These are phyloP conservation scores for Caenorhabditis parvicauda DNA, from an alignment of 2,888 invertebrate genomes.

Conservation along the genomic window DNA sequence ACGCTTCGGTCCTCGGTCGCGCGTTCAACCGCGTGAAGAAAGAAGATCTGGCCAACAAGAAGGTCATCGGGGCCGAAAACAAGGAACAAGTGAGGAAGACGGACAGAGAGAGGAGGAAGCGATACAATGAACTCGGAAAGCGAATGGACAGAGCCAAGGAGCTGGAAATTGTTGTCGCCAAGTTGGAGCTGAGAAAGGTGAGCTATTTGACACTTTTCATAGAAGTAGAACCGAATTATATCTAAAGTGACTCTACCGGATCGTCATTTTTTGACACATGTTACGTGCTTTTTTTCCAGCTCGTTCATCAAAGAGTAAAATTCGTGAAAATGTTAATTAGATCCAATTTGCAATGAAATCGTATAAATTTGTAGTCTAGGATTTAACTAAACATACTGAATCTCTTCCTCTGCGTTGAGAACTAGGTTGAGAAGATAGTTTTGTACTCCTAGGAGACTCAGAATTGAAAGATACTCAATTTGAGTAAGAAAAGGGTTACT, in stretches of 20 bases:
- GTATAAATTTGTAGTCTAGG: too few species aligned
- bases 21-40: slow-evolving; percentile 73
- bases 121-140: slow-evolving; percentile 57
- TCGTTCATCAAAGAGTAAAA: too few species aligned
- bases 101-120: slow-evolving; percentile 41
- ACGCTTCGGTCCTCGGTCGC: slow-evolving; percentile 73
- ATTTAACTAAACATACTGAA: too few species aligned
- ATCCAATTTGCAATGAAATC: too few species aligned
- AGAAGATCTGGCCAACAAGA: slow-evolving; percentile 25
- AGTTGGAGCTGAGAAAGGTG: slow-evolving; percentile 56
- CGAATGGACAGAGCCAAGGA: slow-evolving; percentile 54
- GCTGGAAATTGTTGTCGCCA: slow-evolving; percentile 47
- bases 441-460: too few species aligned
- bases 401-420: too few species aligned
- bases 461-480: too few species aligned
- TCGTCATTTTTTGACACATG: too few species aligned
- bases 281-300: too few species aligned
- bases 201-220: slow-evolving; percentile 3
- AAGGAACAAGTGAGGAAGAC: slow-evolving; percentile 42
- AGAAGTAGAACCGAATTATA: too few species aligned
- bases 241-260: neutral
- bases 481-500: too few species aligned
- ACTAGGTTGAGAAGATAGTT: too few species aligned
- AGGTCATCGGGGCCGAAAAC: slow-evolving; percentile 27
- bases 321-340: neutral